Evolutionary conservation across 2,113 vertebrate genomes (phyloP), one percentile per base, ranked within the genome.

Genomic region (Hyperoodon ampullatus): DNA sequence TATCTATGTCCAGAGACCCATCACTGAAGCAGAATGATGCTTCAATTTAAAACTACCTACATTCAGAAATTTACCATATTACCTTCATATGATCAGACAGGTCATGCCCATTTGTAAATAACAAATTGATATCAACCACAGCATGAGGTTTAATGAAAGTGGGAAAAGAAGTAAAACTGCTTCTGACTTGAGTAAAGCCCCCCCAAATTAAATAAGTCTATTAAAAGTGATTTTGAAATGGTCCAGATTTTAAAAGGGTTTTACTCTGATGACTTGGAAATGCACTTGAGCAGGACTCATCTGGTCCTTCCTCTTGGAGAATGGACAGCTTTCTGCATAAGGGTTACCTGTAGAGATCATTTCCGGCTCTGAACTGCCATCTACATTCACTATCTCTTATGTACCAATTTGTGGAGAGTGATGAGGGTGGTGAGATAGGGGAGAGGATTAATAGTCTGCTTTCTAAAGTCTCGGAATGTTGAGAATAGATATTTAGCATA

Each of bases 401-500:
- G 89, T 88, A 66, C 93, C 94, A 96, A 96, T 97, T 92, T 96
- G 72, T 23, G 0, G 86, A 78, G 78, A 93, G 87, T 75, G 93
- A 95, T 95, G 96, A 95, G n/a, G 72, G 80, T 60, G 68, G 78
- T 30, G 39, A 97, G 97, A 98, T 97, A 97, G 94, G 44, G 83
- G 65, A 60, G 84, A 98, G 86, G 83, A 97, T 97, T 96, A 88
- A 98, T 92, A 61, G 86, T 80, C 92, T 88, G 72, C 74, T 94
- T 95, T 47, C 89, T 50, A 71, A 78, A 83, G 58, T 30, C 88
- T 89, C 58, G 39, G 95, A 96, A 95, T 91, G 95, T 91, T 66
- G 95, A 95, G 85, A 92, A 93, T 77, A 98, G 93, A 95, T 97
- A 94, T 63, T 96, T 91, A 97, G 70, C 82, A 94, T 70, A 89